phyloP scores from a whole-genome alignment of 2,888 invertebrate species.

The Chloromyia formosa region DNA sequence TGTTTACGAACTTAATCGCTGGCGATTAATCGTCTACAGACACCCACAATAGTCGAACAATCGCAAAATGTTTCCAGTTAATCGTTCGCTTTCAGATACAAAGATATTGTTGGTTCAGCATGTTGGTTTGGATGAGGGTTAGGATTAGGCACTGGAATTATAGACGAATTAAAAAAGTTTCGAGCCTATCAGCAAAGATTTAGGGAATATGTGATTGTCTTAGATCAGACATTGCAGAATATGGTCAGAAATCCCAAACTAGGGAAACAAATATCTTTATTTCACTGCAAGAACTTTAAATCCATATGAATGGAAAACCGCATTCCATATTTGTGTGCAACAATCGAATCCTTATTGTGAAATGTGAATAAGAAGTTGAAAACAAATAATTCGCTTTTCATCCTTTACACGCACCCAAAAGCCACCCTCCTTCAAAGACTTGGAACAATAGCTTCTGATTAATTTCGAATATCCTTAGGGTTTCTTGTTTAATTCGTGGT shows the following conservation, averaged over 20 bases:
- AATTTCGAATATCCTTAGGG: slow-evolving; percentile 48
- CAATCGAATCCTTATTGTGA: no score
- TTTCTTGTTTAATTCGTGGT: slow-evolving; percentile 36
- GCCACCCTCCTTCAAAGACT: background rate
- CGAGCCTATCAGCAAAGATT: no score
- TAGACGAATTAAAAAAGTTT: no score
- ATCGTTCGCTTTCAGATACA: background rate
- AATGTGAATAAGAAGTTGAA: background rate
- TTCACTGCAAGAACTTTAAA: no score
- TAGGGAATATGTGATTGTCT: no score
- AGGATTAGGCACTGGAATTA: no score
- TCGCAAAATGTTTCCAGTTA: slow-evolving; percentile 32
- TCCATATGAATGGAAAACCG: no score
- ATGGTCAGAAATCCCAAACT: no score
- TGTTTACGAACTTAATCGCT: slow-evolving; percentile 52
- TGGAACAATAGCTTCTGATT: slow-evolving; percentile 47
- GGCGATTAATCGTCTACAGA: slow-evolving; percentile 51
- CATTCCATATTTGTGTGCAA: no score
- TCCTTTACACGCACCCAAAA: background rate
- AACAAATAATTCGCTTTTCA: background rate
- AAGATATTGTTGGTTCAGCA: background rate
- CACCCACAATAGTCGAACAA: slow-evolving; percentile 50
- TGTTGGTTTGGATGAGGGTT: no score
- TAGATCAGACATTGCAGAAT: no score
- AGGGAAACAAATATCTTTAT: no score